These are phyloP conservation scores for Morpho helenor DNA, from an alignment of 2,888 invertebrate genomes.

Conservation along the genomic window DNA sequence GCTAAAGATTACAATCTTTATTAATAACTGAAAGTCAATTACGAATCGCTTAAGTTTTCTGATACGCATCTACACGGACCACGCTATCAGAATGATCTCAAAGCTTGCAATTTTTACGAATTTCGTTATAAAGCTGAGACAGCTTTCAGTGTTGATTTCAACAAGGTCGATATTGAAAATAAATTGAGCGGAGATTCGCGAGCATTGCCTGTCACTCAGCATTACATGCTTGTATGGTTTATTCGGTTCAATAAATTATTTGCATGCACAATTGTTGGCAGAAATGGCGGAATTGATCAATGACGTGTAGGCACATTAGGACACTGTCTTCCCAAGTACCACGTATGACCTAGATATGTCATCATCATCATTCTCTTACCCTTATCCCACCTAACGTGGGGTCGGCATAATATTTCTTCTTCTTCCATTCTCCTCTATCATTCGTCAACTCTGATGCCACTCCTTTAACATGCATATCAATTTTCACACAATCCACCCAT, in stretches of 20 bases:
- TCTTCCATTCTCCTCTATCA: no score
- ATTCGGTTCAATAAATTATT: slow-evolving; percentile 4
- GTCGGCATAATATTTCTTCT: no score
- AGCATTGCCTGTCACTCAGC: neutral
- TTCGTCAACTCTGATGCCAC: no score
- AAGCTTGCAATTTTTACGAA: neutral
- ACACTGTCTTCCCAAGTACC: no score
- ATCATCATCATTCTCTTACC: no score
- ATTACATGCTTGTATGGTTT: neutral
- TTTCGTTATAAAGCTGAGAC: neutral
- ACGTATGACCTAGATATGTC: no score
- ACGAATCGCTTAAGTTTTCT: neutral
- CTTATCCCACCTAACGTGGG: no score
- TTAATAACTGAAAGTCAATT: neutral
- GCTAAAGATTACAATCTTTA: neutral
- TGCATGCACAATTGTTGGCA: neutral
- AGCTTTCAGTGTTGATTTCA: neutral
- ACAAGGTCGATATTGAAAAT: neutral
- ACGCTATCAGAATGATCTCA: neutral
- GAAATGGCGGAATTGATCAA: no score
- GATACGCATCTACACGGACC: neutral
- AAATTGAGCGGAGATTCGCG: neutral
- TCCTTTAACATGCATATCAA: no score
- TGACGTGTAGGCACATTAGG: no score
- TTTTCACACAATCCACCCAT: no score